Conservation (phyloP, 2,888 invertebrate species). For the Eupithecia insigniata region DNA sequence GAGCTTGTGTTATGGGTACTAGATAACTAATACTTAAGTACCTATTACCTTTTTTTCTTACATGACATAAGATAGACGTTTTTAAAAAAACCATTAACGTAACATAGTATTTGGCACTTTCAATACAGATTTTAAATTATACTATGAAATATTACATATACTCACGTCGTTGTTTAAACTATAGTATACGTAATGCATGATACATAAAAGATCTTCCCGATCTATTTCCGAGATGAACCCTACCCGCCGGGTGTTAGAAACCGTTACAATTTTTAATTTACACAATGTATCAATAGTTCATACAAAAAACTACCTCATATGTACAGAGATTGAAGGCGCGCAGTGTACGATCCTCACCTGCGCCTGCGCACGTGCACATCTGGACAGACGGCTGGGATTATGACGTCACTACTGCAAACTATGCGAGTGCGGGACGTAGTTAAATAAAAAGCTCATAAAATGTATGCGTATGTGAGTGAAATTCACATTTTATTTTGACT, state of each 20-base stretch:
- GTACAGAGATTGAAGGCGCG: constrained; percentile 55
- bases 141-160: background rate
- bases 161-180: background rate
- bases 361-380: constrained; percentile 69
- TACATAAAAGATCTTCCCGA: constrained; percentile 26
- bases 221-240: constrained; percentile 39
- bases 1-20: too few relatives aligned
- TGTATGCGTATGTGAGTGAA: too few relatives aligned
- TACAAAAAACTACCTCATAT: constrained; percentile 56
- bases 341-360: constrained; percentile 65
- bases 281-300: constrained; percentile 62
- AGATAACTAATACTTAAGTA: too few relatives aligned
- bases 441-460: constrained; percentile 37
- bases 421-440: constrained; percentile 31
- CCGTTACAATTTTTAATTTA: constrained; percentile 61
- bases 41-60: too few relatives aligned
- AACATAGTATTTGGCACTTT: background rate
- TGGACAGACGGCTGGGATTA: constrained; percentile 57
- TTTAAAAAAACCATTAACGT: too few relatives aligned
- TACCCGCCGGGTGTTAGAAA: constrained; percentile 59
- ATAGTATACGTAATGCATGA: background rate
- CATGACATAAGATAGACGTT: too few relatives aligned
- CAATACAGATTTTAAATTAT: background rate
- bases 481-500: too few relatives aligned
- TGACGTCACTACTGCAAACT: constrained; percentile 59